phyloP scores from a whole-genome alignment of 2,888 invertebrate species.

The Lochmaea capreae region DNA sequence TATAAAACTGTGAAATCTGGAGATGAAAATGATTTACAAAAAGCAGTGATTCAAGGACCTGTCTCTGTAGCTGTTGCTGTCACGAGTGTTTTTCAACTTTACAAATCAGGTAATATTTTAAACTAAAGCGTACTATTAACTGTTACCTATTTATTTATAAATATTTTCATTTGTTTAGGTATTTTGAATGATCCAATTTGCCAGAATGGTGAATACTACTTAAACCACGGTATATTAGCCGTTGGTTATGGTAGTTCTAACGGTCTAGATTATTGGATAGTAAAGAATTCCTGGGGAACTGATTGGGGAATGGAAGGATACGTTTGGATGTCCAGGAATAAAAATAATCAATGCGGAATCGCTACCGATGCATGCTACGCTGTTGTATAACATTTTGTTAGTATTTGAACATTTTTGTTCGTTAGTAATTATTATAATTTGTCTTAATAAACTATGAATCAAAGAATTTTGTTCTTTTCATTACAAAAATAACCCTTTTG shows the following conservation, averaged over 20 bases:
- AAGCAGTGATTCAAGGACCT: conserved; percentile 45
- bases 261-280: conserved; percentile 84
- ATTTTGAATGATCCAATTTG: conserved; percentile 76
- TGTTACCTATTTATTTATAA: too few relatives aligned
- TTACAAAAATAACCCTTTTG: too few relatives aligned
- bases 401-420: too few relatives aligned
- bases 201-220: conserved; percentile 64
- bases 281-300: conserved; percentile 87
- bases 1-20: conserved; percentile 8
- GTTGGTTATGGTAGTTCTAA: conserved; percentile 84
- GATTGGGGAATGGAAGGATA: conserved; percentile 87
- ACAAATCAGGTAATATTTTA: conserved; percentile 37
- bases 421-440: too few relatives aligned
- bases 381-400: not conserved
- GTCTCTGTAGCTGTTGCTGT: conserved; percentile 46
- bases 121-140: too few relatives aligned
- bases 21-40: conserved; percentile 43
- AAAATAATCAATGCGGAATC: conserved; percentile 46
- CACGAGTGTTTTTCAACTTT: conserved; percentile 35
- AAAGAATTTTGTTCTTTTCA: too few relatives aligned
- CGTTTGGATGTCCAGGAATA: conserved; percentile 88
- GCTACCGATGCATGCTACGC: conserved; percentile 14
- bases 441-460: too few relatives aligned
- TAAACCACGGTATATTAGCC: conserved; percentile 88
- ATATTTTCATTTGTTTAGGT: not conserved